phyloP scores from a whole-genome alignment of 1,140 invertebrate species.

The Eciton burchellii region DNA sequence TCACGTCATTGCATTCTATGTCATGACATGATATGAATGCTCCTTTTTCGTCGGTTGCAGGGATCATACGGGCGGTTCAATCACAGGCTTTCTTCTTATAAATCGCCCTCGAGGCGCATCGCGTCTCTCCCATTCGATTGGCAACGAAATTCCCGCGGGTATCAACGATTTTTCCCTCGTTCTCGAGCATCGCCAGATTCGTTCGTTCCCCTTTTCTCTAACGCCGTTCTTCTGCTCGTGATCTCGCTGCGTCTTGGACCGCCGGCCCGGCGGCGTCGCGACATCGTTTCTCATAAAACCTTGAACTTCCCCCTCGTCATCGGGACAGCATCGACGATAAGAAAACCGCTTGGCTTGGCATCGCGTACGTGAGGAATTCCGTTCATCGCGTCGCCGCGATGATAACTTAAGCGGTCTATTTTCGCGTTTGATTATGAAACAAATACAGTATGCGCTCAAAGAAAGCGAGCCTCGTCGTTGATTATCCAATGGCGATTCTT shows the following conservation, averaged over 20 bases:
- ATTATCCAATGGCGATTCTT: slow-evolving; percentile 3
- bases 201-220: slow-evolving; percentile 20
- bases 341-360: slow-evolving; percentile 28
- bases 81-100: slow-evolving; percentile 56
- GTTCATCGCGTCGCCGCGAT: neutral
- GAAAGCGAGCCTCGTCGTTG: neutral
- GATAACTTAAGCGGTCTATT: slow-evolving; percentile 11
- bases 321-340: neutral
- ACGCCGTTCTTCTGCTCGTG: neutral
- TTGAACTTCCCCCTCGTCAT: slow-evolving; percentile 57
- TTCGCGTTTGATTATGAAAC: slow-evolving; percentile 12
- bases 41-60: neutral
- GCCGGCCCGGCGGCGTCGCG: slow-evolving; percentile 22
- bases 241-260: neutral
- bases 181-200: slow-evolving; percentile 42
- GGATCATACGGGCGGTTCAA: slow-evolving; percentile 37
- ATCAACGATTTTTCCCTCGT: slow-evolving; percentile 35
- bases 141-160: slow-evolving; percentile 40
- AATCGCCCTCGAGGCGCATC: slow-evolving; percentile 25
- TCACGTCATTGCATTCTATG: neutral
- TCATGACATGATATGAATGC: neutral
- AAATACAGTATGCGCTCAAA: neutral
- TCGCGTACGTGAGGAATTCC: slow-evolving; percentile 14
- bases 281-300: slow-evolving; percentile 56
- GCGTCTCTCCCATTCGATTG: slow-evolving; percentile 35